Percentiles rank a stretch among this genome's conserved stretches.
phyloP scores from a whole-genome alignment of 2,888 invertebrate genomes.

The Boloria selene region DNA sequence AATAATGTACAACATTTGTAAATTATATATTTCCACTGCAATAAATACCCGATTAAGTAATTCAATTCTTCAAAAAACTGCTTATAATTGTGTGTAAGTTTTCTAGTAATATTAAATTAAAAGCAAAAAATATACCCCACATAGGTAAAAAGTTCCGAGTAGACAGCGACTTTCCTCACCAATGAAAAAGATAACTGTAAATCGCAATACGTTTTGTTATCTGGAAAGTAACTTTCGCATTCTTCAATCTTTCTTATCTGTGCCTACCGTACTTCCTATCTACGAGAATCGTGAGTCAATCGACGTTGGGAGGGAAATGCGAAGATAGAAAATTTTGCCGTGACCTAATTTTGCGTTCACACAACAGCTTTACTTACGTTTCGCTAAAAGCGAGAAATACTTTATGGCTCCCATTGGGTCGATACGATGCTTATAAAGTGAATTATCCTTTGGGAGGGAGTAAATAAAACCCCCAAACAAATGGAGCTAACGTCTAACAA shows the following conservation, averaged over 20 bases:
- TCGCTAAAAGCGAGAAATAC: conserved; percentile 61
- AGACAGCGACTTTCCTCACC: neutral
- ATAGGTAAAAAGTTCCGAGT: neutral
- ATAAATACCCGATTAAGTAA: neutral
- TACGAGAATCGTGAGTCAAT: conserved; percentile 21
- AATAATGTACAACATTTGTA: too few relatives aligned
- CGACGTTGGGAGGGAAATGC: conserved; percentile 25
- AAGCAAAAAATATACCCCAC: too few relatives aligned
- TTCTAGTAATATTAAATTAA: too few relatives aligned
- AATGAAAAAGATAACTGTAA: conserved; percentile 20
- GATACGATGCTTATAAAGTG: conserved; percentile 77
- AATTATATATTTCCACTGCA: too few relatives aligned
- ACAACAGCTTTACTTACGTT: conserved; percentile 44
- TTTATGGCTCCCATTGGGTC: conserved; percentile 74
- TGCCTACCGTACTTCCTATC: conserved; percentile 18
- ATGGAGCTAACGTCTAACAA: conserved; percentile 77
- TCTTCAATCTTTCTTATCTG: conserved; percentile 23
- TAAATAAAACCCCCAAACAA: conserved; percentile 79
- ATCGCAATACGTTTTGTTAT: conserved; percentile 20
- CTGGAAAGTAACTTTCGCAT: conserved; percentile 16
- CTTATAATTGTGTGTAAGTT: too few relatives aligned
- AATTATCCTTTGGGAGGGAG: conserved; percentile 76
- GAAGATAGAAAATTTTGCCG: conserved; percentile 37
- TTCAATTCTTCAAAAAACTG: too few relatives aligned
- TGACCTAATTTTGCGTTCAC: conserved; percentile 40